Conservation (phyloP, 1,140 invertebrate species). For the Maniola jurtina region DNA sequence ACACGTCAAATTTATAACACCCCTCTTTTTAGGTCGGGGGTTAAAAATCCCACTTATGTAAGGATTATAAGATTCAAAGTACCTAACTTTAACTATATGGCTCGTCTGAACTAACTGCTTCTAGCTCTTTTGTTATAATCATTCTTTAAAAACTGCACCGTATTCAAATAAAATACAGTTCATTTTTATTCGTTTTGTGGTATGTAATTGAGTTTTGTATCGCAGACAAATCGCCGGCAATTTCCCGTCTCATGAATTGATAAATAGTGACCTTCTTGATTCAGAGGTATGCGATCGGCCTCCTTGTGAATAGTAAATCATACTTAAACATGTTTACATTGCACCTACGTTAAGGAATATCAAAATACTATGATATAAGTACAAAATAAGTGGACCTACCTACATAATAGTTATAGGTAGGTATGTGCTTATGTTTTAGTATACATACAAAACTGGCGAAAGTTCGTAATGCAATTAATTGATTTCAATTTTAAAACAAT, state of each 20-base stretch:
- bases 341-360: background rate
- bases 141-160: constrained; percentile 3
- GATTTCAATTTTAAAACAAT: too few relatives aligned
- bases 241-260: constrained; percentile 38
- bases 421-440: too few relatives aligned
- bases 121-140: background rate
- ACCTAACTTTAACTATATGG: background rate
- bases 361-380: background rate
- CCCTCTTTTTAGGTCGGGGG: too few relatives aligned
- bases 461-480: too few relatives aligned
- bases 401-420: too few relatives aligned
- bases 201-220: constrained; percentile 21
- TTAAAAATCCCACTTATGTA: too few relatives aligned
- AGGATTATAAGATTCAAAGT: background rate
- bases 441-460: too few relatives aligned
- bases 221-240: constrained; percentile 25
- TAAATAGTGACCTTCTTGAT: constrained; percentile 41
- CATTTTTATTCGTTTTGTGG: background rate
- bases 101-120: constrained; percentile 2
- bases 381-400: too few relatives aligned
- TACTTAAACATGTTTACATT: constrained; percentile 1
- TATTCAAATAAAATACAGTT: constrained; percentile 8
- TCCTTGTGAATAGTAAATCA: constrained; percentile 9
- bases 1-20: too few relatives aligned
- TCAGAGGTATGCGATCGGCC: constrained; percentile 34